Base-by-base conservation (phyloP, 2,888 invertebrate species). In the Epistrophe grossulariae region DNA sequence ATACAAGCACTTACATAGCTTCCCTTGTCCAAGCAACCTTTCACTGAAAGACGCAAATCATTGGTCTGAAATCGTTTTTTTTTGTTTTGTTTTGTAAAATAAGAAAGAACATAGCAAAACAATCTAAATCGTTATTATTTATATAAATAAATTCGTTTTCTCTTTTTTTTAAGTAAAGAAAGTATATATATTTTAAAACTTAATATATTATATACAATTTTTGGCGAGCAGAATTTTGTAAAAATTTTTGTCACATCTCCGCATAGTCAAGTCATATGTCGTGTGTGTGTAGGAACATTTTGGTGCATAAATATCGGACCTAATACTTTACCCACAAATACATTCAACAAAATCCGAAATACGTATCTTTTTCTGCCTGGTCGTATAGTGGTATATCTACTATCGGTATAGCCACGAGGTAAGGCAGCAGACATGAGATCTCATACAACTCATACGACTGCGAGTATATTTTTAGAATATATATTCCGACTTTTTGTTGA, bases 381-480 rank as follows among this genome's bases (percentile, higher is more conserved):
- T 24, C 24, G 24, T 24, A 24, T 24, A 24, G 24, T 24, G 24
- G 24, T 19, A 45, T 77, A 28, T 68, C 66, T 62, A 68, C 43
- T 31, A 66, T 7, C n/a, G 43, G n/a, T n/a, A n/a, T n/a, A n/a
- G n/a, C 78, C 50, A 57, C 31, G 24, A 79, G 71, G 66, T 71
- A 84, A 24, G 35, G 48, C 66, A 50, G 50, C 60, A 72, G 72
- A 17, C 57, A 17, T 43, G 15, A 62, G 50, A 31, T 52, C 50
- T 59, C 45, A 38, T 48, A 52, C 70, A 80, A 80, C 60, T 77
- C 70, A 72, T 70, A 73, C 35, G 35, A 68, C 50, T 82, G 64
- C 82, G 74, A 71, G 79, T 79, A 70, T 87, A 88, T 88, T 88
- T 88, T 79, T 88, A 88, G 87, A 88, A 88, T 79, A 50, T 79